phyloP scores from a whole-genome alignment of 1,140 invertebrate species.

The Proales similis region DNA sequence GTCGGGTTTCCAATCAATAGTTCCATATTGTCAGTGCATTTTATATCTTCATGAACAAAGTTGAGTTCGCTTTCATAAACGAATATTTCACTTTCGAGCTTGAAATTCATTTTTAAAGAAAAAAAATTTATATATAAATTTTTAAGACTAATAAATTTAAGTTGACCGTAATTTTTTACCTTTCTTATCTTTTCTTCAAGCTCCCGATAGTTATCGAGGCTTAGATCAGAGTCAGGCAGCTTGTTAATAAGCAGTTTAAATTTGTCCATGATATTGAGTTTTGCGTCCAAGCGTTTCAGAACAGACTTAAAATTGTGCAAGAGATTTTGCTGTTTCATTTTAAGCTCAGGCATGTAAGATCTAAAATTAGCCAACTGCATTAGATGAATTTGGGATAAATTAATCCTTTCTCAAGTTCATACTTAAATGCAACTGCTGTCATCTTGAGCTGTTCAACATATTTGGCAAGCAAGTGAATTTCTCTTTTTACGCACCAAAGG shows the following conservation, averaged over 20 bases:
- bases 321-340: constrained; percentile 35
- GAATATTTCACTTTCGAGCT: constrained; percentile 28
- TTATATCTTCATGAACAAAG: constrained; percentile 17
- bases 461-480: constrained; percentile 23
- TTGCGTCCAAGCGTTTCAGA: constrained; percentile 30
- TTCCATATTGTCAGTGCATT: constrained; percentile 27
- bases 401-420: neutral
- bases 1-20: constrained; percentile 32
- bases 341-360: constrained; percentile 36
- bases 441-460: constrained; percentile 20
- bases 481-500: constrained; percentile 32
- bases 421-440: constrained; percentile 30
- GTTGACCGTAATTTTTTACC: neutral
- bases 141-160: too few relatives aligned
- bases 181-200: constrained; percentile 26
- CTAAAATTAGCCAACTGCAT: neutral
- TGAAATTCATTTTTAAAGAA: neutral
- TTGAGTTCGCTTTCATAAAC: constrained; percentile 25
- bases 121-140: neutral
- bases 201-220: constrained; percentile 20
- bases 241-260: constrained; percentile 25
- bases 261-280: constrained; percentile 35
- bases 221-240: constrained; percentile 28
- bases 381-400: neutral
- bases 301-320: constrained; percentile 28